These are phyloP conservation scores for Thelaira solivaga DNA, from an alignment of 2,888 invertebrate species.

Conservation along the genomic window DNA sequence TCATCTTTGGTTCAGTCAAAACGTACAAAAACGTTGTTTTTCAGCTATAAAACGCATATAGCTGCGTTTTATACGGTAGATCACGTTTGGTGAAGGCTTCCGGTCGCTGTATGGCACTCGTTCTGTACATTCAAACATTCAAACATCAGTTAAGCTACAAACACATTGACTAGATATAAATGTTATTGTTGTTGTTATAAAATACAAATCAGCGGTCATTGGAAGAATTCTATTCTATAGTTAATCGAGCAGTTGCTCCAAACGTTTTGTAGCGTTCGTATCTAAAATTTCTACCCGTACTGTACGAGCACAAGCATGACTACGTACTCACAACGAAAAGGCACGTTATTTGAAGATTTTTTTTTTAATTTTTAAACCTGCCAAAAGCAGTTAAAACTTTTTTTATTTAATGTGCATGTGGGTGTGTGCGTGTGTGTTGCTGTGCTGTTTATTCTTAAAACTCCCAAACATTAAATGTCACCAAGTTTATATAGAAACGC, in stretches of 20 bases:
- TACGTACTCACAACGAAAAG: constrained; percentile 16
- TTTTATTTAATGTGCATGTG: background rate
- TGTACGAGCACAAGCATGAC: background rate
- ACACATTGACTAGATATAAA: constrained; percentile 5
- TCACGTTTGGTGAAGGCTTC: constrained; percentile 76
- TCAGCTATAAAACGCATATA: constrained; percentile 45
- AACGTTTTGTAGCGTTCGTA: too few species aligned
- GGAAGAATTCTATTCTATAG: constrained; percentile 47
- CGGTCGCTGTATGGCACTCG: constrained; percentile 75
- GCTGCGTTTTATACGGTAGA: constrained; percentile 74
- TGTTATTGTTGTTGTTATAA: constrained; percentile 27
- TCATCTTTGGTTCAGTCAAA: constrained; percentile 27
- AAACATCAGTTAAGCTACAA: constrained; percentile 58
- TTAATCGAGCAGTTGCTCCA: constrained; percentile 9
- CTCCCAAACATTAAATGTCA: constrained; percentile 48
- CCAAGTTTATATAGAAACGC: constrained; percentile 39
- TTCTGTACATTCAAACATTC: too few species aligned
- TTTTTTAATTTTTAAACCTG: constrained; percentile 44
- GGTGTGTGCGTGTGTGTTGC: background rate
- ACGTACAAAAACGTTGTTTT: constrained; percentile 38
- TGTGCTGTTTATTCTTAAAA: constrained; percentile 4
- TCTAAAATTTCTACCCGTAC: too few species aligned
- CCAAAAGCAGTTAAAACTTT: constrained; percentile 53
- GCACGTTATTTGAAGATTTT: constrained; percentile 47
- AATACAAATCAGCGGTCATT: constrained; percentile 64